phyloP scores from a whole-genome alignment of 2,113 vertebrate genomes.

The Herpailurus yagouaroundi region DNA sequence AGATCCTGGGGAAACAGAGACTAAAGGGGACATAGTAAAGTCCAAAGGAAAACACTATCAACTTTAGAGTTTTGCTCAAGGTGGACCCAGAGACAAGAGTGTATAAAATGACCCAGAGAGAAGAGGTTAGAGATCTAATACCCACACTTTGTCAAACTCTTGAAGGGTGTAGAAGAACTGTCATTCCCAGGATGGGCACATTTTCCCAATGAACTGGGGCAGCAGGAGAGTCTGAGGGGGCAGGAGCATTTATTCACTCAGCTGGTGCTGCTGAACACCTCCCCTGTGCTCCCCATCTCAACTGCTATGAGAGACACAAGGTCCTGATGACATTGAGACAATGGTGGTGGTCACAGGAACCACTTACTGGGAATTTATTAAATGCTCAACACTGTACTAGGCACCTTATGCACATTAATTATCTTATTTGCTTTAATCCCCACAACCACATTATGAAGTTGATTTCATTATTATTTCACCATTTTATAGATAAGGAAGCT shows the following conservation, averaged over 20 bases:
- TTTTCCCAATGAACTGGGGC: background rate
- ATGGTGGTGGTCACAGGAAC: background rate
- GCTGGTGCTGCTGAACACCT: rapidly evolving
- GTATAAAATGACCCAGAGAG: background rate
- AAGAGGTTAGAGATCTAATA: background rate
- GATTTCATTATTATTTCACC: too few species aligned
- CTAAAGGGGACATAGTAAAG: too few species aligned
- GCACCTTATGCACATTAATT: too few species aligned
- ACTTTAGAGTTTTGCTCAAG: background rate
- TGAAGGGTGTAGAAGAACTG: background rate
- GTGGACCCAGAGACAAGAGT: background rate
- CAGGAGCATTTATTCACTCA: rapidly evolving
- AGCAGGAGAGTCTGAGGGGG: background rate
- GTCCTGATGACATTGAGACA: background rate
- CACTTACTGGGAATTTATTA: too few species aligned
- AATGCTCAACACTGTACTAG: background rate
- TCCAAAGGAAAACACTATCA: background rate
- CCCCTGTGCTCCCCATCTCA: rapidly evolving
- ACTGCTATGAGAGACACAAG: too few species aligned
- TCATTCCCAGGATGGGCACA: too few species aligned
- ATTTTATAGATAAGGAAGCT: background rate
- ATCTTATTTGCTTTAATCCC: background rate
- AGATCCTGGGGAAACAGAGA: background rate
- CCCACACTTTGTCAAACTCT: background rate
- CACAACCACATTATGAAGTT: background rate